Evolutionary conservation across 2,888 invertebrate genomes (phyloP), one percentile per base, ranked within the genome.

Genomic region (Acrobasis consociella): DNA sequence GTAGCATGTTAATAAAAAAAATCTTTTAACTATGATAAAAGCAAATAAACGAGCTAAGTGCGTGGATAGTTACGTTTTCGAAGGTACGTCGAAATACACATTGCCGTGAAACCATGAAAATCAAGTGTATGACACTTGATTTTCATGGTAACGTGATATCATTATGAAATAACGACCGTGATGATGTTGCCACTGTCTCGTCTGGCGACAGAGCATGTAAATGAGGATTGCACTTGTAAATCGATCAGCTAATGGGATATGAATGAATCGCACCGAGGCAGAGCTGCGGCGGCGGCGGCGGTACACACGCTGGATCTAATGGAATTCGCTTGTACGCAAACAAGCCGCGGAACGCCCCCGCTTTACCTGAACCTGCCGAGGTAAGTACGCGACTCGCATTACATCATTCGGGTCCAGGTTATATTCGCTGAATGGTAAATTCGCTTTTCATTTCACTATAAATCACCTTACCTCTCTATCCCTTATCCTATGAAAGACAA

Each of bases 321-420:
- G 91, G 91, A 91, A 91, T 92, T 91, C 87, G 82, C 91, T 88
- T 92, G 91, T 92, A 89, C 83, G 91, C 89, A 92, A 92, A 92
- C 91, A 91, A 85, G 86, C 87, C 86, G 80, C 87, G 81, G 78
- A 80, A 77, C 82, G 82, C 85, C 80, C 80, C 77, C 76, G 75
- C 79, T 78, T 75, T 77, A 80, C 80, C 77, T 79, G 80, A 75
- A 73, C 71, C 72, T 70, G 73, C 72, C 73, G 71, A 69, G 72
- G 74, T 77, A 76, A 81, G 78, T 81, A 78, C 75, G 76, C 76
- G 75, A 72, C 61, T 73, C 73, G 68, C 72, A 72, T 74, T 78
- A 79, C 73, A 70, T 72, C 72, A 68, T 77, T 69, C 69, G 65
- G 65, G 63, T 17, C 65, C 62, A 52, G 60, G 64, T 62, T 42